Percentiles rank a stretch among this genome's conserved stretches.
phyloP scores from a whole-genome alignment of 2,797 vertebrate genomes.

The Thamnophis elegans region DNA sequence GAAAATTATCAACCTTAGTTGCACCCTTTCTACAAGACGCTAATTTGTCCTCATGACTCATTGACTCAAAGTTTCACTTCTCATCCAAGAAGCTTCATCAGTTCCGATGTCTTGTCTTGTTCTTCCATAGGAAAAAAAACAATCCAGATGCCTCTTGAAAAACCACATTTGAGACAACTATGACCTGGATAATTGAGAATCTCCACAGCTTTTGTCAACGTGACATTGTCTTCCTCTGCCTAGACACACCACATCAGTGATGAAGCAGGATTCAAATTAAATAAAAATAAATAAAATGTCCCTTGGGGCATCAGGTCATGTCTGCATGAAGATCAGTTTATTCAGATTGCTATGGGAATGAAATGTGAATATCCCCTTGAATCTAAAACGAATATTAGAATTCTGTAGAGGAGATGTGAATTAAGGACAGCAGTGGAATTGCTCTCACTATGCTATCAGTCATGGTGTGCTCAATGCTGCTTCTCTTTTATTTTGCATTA shows the following conservation, averaged over 20 bases:
- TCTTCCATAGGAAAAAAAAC: no score
- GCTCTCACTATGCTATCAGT: constrained; percentile 40
- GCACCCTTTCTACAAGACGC: no score
- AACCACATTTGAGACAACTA: no score
- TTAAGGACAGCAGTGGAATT: constrained; percentile 50
- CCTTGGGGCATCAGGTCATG: not conserved
- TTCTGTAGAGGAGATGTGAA: constrained; percentile 31
- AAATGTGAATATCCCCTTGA: constrained; percentile 32
- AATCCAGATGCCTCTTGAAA: no score
- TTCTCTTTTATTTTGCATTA: constrained; percentile 43
- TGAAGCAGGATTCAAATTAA: not conserved
- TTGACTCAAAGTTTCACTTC: no score
- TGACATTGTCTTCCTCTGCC: not conserved
- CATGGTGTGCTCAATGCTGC: constrained; percentile 43
- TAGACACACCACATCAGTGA: no score
- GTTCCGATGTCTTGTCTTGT: no score
- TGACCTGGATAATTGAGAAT: no score
- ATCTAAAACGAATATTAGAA: constrained; percentile 32
- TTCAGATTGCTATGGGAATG: constrained; percentile 7
- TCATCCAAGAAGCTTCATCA: no score
- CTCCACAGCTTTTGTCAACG: not conserved
- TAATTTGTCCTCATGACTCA: not conserved
- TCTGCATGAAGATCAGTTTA: constrained; percentile 41
- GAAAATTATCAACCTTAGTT: not conserved
- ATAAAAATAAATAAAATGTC: constrained; percentile 46